These are phyloP conservation scores for Gymnothorax reevesii DNA, from an alignment of 2,797 vertebrate genomes.

Conservation along the genomic window DNA sequence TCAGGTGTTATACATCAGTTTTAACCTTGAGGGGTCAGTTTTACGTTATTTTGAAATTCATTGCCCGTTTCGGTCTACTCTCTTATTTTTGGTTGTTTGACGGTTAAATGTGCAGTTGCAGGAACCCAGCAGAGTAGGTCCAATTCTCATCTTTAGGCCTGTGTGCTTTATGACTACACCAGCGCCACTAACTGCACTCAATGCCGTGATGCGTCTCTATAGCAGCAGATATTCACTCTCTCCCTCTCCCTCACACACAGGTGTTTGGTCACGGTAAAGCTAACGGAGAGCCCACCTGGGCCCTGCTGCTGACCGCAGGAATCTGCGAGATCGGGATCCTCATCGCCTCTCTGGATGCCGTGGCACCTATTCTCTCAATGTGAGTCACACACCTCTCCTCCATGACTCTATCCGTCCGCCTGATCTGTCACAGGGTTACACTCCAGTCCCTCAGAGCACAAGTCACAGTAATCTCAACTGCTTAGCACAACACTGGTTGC, in stretches of 20 bases:
- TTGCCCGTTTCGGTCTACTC: too few relatives aligned
- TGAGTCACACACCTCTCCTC: slow-evolving; percentile 57
- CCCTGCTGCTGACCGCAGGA: slow-evolving; percentile 84
- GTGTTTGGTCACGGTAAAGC: slow-evolving; percentile 92
- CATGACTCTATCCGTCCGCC: neutral
- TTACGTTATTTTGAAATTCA: too few relatives aligned
- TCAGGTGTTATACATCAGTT: too few relatives aligned
- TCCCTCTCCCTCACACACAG: slow-evolving; percentile 55
- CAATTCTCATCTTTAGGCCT: too few relatives aligned
- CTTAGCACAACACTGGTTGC: neutral
- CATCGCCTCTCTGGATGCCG: slow-evolving; percentile 88
- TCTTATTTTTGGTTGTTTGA: too few relatives aligned
- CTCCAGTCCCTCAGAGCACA: too few relatives aligned
- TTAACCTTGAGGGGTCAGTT: too few relatives aligned
- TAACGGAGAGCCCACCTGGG: slow-evolving; percentile 96
- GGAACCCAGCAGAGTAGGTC: too few relatives aligned
- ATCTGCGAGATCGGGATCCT: slow-evolving; percentile 96
- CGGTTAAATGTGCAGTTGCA: too few relatives aligned
- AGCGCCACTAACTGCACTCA: too few relatives aligned
- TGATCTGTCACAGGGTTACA: neutral
- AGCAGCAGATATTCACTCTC: neutral
- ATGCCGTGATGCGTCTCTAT: too few relatives aligned
- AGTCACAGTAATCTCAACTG: neutral
- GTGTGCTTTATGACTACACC: too few relatives aligned
- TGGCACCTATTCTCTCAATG: slow-evolving; percentile 96